Evolutionary conservation across 1,140 invertebrate genomes (phyloP).

Genomic region (Drosophila suzukii): DNA sequence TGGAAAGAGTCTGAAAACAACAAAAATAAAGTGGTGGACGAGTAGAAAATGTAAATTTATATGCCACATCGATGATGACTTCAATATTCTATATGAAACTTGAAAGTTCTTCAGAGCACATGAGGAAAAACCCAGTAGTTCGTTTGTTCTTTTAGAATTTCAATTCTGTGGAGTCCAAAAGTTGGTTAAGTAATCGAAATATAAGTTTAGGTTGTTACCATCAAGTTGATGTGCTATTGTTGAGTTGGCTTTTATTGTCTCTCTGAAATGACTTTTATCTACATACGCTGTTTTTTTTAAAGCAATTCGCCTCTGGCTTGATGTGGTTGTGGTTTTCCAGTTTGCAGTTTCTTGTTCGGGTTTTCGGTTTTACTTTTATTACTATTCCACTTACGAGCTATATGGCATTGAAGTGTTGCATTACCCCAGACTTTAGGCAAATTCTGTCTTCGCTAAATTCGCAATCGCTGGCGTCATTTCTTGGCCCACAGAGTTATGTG

Average conservation of each 20-base stretch:
- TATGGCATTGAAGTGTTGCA: conserved; percentile 67
- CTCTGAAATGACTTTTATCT: neutral
- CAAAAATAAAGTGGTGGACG: conserved; percentile 9
- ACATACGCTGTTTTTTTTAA: neutral
- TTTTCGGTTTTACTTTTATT: conserved; percentile 55
- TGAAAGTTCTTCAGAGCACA: conserved; percentile 3
- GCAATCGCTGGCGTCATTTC: conserved; percentile 11
- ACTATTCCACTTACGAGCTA: conserved; percentile 43
- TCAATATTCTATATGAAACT: conserved; percentile 14
- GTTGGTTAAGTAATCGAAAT: conserved; percentile 9
- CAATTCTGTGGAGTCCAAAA: neutral
- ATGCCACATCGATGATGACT: conserved; percentile 37
- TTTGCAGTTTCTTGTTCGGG: conserved; percentile 46
- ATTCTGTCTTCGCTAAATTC: conserved; percentile 12
- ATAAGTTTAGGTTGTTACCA: neutral
- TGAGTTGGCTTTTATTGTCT: conserved; percentile 4
- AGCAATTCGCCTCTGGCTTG: conserved; percentile 8
- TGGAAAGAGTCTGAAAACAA: conserved; percentile 7
- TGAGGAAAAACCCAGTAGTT: neutral
- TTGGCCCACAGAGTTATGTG: conserved; percentile 29
- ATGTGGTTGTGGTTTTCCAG: conserved; percentile 72
- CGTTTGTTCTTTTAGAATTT: neutral
- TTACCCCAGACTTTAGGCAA: conserved; percentile 39
- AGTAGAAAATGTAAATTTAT: conserved; percentile 45
- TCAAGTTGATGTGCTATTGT: conserved; percentile 14